Evolutionary conservation across 2,888 invertebrate species (phyloP).

Genomic region (Ernsta delagoae): DNA sequence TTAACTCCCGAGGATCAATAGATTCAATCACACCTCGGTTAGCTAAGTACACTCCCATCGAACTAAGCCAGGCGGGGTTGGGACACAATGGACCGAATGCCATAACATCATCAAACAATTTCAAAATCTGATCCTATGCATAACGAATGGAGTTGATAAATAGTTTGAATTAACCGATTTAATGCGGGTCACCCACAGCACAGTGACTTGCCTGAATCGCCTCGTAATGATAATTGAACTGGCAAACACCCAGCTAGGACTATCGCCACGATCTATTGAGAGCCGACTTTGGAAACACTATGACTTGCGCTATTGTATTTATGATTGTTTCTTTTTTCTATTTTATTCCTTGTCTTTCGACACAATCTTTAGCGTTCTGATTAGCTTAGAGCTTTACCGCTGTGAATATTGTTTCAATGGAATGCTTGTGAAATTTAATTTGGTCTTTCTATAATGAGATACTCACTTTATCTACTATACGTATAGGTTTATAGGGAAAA

Average conservation of each 20-base stretch:
- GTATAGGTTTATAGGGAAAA: background rate
- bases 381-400: constrained; percentile 80
- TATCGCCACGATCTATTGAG: constrained; percentile 77
- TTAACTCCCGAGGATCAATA: constrained; percentile 57
- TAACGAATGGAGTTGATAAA: constrained; percentile 83
- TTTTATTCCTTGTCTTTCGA: constrained; percentile 77
- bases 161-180: constrained; percentile 85
- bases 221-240: constrained; percentile 84
- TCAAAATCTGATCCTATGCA: constrained; percentile 83
- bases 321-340: constrained; percentile 76
- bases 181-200: constrained; percentile 84
- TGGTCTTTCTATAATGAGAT: constrained; percentile 44
- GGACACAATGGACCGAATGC: constrained; percentile 68
- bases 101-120: constrained; percentile 83
- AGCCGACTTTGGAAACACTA: constrained; percentile 73
- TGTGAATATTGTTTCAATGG: constrained; percentile 76
- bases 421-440: constrained; percentile 65
- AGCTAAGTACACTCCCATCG: constrained; percentile 81
- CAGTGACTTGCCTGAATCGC: constrained; percentile 75
- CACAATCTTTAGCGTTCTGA: constrained; percentile 84
- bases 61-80: constrained; percentile 70
- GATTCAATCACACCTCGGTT: constrained; percentile 76
- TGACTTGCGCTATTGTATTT: constrained; percentile 82
- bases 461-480: background rate
- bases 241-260: constrained; percentile 82